Evolutionary conservation across 1,140 invertebrate species (phyloP).

Genomic region (Drosophila orena): DNA sequence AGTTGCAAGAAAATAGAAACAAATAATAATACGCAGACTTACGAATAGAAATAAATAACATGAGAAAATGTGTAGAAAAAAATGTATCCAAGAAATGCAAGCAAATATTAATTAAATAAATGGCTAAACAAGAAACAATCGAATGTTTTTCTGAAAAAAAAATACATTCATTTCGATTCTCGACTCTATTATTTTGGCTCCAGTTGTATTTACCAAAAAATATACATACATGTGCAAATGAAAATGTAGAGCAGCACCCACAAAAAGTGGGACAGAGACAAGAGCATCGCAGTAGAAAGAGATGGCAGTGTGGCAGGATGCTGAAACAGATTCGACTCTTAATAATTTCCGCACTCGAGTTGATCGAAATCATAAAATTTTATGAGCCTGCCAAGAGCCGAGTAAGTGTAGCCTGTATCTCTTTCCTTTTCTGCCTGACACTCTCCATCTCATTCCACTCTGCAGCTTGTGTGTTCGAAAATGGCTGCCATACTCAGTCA

Average conservation of each 20-base stretch:
- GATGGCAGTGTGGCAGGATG: slow-evolving; percentile 60
- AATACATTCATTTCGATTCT: background rate
- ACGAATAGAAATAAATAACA: background rate
- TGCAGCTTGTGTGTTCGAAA: slow-evolving; percentile 42
- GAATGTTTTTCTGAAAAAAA: background rate
- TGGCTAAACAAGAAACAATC: too few species aligned
- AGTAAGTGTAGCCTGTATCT: slow-evolving; percentile 60
- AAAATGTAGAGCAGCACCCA: slow-evolving; percentile 40
- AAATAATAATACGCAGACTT: background rate
- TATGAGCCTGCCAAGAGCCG: slow-evolving; percentile 77
- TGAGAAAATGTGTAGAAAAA: background rate
- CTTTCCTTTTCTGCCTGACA: slow-evolving; percentile 4
- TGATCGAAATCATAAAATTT: slow-evolving; percentile 84
- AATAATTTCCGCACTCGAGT: slow-evolving; percentile 84
- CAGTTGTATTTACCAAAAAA: slow-evolving; percentile 7
- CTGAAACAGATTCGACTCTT: slow-evolving; percentile 83
- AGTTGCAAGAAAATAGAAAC: background rate
- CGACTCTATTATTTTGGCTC: slow-evolving; percentile 1
- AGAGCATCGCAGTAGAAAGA: slow-evolving; percentile 16
- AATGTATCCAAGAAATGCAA: background rate
- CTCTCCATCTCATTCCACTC: slow-evolving; percentile 13
- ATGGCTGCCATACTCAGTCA: slow-evolving; percentile 72
- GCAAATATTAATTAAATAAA: too few species aligned
- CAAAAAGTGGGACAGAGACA: slow-evolving; percentile 10
- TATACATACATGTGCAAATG: slow-evolving; percentile 12